These are phyloP conservation scores for Lithophane semibrunnea DNA, from an alignment of 2,888 invertebrate species.

Conservation along the genomic window DNA sequence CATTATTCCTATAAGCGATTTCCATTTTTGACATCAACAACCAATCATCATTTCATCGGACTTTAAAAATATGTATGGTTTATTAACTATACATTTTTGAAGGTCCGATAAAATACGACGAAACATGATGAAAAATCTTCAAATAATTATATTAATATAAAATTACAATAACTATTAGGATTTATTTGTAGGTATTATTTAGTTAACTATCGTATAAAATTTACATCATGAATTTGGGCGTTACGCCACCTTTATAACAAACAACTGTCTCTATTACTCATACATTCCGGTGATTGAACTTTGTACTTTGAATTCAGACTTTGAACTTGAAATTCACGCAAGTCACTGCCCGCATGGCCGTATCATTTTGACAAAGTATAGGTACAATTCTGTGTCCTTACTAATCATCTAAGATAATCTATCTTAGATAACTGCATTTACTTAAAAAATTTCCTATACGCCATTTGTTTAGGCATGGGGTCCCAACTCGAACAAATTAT, in stretches of 20 bases:
- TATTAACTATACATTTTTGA: too few relatives aligned
- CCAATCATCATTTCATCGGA: too few relatives aligned
- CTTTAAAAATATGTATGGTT: too few relatives aligned
- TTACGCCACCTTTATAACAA: not conserved
- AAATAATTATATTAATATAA: not conserved
- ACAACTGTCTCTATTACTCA: conserved; percentile 17
- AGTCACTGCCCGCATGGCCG: conserved; percentile 40
- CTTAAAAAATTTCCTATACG: too few relatives aligned
- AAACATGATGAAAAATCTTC: too few relatives aligned
- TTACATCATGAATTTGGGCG: not conserved
- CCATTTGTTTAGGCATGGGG: too few relatives aligned
- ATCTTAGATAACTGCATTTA: too few relatives aligned
- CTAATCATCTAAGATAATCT: too few relatives aligned
- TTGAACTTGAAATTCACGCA: conserved; percentile 33
- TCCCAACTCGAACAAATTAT: too few relatives aligned
- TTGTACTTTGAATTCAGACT: conserved; percentile 27
- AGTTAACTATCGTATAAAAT: not conserved
- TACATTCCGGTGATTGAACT: not conserved
- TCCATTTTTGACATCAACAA: too few relatives aligned
- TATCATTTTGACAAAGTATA: not conserved
- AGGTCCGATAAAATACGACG: too few relatives aligned
- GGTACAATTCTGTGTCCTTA: too few relatives aligned
- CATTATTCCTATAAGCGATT: not conserved
- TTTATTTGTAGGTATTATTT: not conserved
- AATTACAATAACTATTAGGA: not conserved